phyloP scores from a whole-genome alignment of 1,140 invertebrate species.

The Sitobion miscanthi region DNA sequence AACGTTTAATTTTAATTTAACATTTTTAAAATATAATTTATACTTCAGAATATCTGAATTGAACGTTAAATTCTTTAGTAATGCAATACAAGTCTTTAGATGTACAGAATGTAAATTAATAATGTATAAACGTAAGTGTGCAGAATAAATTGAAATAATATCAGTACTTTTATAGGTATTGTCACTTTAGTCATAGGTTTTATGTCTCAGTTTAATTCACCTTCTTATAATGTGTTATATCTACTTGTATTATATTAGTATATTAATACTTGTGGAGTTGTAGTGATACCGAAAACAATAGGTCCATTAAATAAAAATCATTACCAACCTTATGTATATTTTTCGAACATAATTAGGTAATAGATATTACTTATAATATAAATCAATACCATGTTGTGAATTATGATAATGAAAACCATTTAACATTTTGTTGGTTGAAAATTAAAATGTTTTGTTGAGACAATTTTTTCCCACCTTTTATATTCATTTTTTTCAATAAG shows the following conservation, averaged over 20 bases:
- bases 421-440: background rate
- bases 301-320: slow-evolving; percentile 18
- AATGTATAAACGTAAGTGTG: background rate
- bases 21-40: background rate
- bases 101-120: background rate
- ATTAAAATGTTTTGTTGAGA: background rate
- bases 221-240: background rate
- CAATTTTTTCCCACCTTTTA: background rate
- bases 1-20: background rate
- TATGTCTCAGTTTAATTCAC: background rate
- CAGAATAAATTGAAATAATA: background rate
- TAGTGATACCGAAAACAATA: background rate
- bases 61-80: background rate
- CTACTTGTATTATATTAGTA: background rate
- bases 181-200: background rate
- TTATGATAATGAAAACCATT: background rate
- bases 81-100: background rate
- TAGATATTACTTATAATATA: background rate
- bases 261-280: background rate
- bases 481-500: background rate
- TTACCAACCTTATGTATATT: background rate
- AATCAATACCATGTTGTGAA: background rate
- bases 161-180: background rate
- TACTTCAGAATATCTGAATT: background rate
- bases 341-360: background rate